Percentiles rank a stretch among this genome's conserved stretches.
Conservation (phyloP, 2,113 vertebrate genomes). For the Panthera uncia region DNA sequence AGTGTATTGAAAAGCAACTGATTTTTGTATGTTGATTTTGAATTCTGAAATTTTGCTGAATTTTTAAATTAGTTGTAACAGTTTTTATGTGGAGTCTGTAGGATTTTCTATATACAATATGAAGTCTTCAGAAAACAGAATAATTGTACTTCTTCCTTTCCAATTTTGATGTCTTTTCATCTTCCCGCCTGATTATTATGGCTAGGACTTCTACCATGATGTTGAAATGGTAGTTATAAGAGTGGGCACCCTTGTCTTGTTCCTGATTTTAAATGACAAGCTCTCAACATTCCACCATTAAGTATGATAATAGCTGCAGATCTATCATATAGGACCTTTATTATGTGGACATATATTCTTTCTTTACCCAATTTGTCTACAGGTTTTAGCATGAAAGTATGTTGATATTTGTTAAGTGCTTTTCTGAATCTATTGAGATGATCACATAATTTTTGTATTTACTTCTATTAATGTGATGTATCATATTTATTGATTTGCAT, state of each 20-base stretch:
- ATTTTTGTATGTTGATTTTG: neutral
- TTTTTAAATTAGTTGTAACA: neutral
- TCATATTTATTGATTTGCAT: neutral
- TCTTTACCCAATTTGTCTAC: neutral
- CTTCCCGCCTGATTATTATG: neutral
- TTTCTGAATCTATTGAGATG: neutral
- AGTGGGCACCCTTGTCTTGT: neutral
- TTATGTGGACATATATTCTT: neutral
- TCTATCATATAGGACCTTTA: neutral
- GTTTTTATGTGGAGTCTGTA: neutral
- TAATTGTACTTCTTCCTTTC: neutral
- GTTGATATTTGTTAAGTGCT: neutral
- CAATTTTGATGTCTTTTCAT: neutral
- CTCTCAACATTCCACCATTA: neutral
- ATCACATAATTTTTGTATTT: neutral
- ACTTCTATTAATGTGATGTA: neutral
- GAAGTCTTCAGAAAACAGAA: neutral
- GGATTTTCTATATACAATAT: neutral
- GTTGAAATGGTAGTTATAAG: neutral
- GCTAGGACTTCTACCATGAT: neutral
- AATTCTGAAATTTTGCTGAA: neutral
- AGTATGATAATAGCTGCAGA: neutral
- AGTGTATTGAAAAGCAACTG: neutral
- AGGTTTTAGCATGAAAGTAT: neutral
- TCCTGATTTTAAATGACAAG: neutral